Conservation (phyloP, 2,797 vertebrate genomes). For the Tiaroga cobitis region DNA sequence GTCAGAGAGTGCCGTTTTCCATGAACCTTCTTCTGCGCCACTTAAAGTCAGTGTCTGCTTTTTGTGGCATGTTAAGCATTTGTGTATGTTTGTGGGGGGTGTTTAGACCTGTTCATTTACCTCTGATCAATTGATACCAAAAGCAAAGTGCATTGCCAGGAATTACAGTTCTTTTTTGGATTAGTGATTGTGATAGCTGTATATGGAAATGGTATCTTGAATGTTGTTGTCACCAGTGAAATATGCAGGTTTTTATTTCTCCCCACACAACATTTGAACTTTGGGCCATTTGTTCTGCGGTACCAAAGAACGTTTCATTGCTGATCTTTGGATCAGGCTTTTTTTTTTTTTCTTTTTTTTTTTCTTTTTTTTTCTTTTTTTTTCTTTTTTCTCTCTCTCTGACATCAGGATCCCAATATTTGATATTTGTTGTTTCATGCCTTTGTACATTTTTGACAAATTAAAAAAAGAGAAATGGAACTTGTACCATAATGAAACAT, state of each 20-base stretch:
- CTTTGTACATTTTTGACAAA: background rate
- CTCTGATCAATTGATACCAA: constrained; percentile 41
- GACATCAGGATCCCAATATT: constrained; percentile 25
- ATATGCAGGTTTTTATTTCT: constrained; percentile 44
- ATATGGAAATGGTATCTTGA: constrained; percentile 35
- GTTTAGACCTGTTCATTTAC: constrained; percentile 41
- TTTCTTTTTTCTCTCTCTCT: too few species aligned
- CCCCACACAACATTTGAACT: constrained; percentile 32
- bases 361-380: background rate
- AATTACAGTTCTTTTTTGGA: background rate
- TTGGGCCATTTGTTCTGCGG: constrained; percentile 47
- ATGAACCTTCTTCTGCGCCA: constrained; percentile 36
- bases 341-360: background rate
- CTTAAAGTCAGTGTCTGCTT: constrained; percentile 36
- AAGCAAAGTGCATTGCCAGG: constrained; percentile 25
- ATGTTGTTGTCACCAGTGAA: constrained; percentile 26
- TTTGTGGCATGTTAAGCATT: constrained; percentile 36
- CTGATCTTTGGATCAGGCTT: constrained; percentile 1
- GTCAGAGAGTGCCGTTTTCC: constrained; percentile 27
- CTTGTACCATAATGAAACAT: constrained; percentile 47
- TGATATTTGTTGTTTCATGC: constrained; percentile 21
- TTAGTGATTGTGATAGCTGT: constrained; percentile 15
- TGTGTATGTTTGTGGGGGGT: constrained; percentile 13
- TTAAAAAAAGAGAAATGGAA: background rate
- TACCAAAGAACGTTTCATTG: constrained; percentile 44